These are phyloP conservation scores for Physocephala rufipes DNA, from an alignment of 2,888 invertebrate species.

Conservation along the genomic window DNA sequence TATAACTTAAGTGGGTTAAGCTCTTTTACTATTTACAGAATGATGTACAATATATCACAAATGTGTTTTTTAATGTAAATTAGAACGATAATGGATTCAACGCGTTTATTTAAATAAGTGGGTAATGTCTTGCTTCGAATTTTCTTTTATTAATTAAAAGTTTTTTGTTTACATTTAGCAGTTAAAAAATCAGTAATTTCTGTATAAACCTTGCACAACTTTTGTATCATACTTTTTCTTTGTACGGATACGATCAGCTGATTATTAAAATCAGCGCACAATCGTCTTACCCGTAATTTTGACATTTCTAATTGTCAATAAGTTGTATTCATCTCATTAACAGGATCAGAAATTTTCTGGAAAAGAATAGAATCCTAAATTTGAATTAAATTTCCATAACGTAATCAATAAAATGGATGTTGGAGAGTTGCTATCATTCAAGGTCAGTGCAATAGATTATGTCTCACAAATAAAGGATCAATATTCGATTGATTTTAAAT, in stretches of 20 bases:
- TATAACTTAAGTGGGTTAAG: too few species aligned
- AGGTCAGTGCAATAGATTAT: slow-evolving; percentile 60
- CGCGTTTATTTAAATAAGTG: too few species aligned
- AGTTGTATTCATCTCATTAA: neutral
- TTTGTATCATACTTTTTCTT: neutral
- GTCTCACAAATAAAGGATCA: neutral
- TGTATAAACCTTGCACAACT: too few species aligned
- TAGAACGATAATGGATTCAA: too few species aligned
- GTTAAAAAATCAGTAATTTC: too few species aligned
- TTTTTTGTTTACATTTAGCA: too few species aligned
- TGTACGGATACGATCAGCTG: neutral
- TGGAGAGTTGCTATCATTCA: slow-evolving; percentile 70
- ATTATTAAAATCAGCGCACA: neutral
- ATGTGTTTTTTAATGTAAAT: too few species aligned
- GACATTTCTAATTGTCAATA: slow-evolving; percentile 17
- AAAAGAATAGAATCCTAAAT: neutral
- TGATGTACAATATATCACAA: too few species aligned
- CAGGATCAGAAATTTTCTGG: neutral
- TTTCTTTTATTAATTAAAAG: too few species aligned
- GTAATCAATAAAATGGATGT: slow-evolving; percentile 67
- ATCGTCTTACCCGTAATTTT: neutral
- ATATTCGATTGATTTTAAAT: neutral
- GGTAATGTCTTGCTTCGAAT: too few species aligned
- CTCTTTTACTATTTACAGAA: too few species aligned
- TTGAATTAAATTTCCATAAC: neutral